Conservation (phyloP, 2,888 invertebrate species). For the Sepiola atlantica region DNA sequence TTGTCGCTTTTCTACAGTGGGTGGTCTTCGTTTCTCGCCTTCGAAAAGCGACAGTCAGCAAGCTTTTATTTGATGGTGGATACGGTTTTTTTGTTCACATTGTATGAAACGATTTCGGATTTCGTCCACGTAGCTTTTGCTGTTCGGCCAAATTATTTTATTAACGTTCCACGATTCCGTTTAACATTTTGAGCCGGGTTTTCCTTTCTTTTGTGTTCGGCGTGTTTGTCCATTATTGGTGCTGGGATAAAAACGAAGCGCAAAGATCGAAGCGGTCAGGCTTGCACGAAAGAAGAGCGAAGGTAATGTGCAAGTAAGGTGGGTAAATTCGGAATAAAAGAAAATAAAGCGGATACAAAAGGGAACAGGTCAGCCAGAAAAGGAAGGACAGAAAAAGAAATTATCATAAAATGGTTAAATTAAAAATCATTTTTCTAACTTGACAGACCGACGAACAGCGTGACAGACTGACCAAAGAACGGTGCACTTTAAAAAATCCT, state of each 20-base stretch:
- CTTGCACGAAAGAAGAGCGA: background rate
- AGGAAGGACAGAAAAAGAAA: too few species aligned
- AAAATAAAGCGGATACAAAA: too few species aligned
- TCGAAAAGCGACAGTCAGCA: background rate
- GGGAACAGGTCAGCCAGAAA: too few species aligned
- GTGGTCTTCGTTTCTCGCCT: background rate
- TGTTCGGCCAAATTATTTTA: slow-evolving; percentile 32
- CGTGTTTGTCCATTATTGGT: background rate
- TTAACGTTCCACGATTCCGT: background rate
- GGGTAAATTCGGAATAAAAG: too few species aligned
- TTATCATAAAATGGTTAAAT: too few species aligned
- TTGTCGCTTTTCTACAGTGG: background rate
- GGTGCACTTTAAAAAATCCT: too few species aligned
- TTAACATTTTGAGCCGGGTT: background rate
- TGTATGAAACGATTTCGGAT: background rate
- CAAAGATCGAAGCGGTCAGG: background rate
- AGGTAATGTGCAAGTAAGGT: background rate
- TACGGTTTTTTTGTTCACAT: background rate
- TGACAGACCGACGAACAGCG: too few species aligned
- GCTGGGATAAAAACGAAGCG: background rate
- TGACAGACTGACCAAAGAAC: too few species aligned
- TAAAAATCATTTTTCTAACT: too few species aligned
- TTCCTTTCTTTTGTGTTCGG: background rate
- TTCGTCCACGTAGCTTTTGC: background rate
- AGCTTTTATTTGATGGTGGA: background rate